Evolutionary conservation across 1,140 invertebrate genomes (phyloP), one percentile per base, ranked within the genome.

Genomic region (Caligus rogercresseyi): DNA sequence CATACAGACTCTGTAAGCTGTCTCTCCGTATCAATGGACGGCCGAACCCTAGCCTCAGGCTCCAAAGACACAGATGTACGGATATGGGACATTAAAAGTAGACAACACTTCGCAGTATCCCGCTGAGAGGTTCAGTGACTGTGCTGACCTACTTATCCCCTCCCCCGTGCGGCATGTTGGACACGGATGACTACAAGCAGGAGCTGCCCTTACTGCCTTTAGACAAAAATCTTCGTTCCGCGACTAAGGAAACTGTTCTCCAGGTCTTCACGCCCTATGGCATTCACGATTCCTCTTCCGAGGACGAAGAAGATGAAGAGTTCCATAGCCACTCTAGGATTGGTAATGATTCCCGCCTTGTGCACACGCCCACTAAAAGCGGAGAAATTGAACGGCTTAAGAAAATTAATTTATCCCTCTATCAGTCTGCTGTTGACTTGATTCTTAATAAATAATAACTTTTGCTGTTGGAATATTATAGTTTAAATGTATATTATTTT

Each of bases 81-180:
- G 66, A 68, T 89, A 20, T 92, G 88, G 87, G 81, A 91, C 67
- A 80, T 89, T 26, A 69, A 69, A 25, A 88, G 84, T 70, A 73
- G 77, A 52, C 84, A 88, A 79, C 83, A 57, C 72, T 85, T 13
- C 78, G 80, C 65, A 81, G 77, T 13, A 74, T 91, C 21, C 72
- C 74, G 19, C 82, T 85, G 66, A 86, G 84, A 72, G 85, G 83
- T 18, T 68, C 78, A 3, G 76, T 89, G 0, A 84, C 79, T 31
- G n/a, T 43, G n/a, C 14, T n/a, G 3, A 25, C 26, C 14, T 25
- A 15, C 2, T 60, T 26, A 11, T 15, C 26, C 1, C 7, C 26
- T 2, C 57, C 57, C 21, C 21, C 18, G 16, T 16, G 26, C 16
- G 57, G 57, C 3, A 60, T 60, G 57, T 21, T 60, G 23, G 18